Conservation (phyloP, 2,113 vertebrate species). For the Lepisosteus osseus region DNA sequence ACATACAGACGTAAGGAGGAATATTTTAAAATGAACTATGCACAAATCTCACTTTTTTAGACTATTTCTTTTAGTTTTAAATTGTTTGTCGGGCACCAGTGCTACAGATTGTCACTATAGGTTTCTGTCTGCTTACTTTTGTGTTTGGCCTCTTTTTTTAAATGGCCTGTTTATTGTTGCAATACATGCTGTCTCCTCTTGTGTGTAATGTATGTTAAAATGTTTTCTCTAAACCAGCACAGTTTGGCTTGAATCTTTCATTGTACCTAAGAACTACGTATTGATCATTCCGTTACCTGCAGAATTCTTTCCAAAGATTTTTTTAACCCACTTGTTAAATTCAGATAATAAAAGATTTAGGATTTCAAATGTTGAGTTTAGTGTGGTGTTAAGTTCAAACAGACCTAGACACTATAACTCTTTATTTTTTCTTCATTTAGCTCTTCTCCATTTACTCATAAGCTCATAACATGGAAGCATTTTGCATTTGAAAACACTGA, state of each 20-base stretch:
- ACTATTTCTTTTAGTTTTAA: conserved; percentile 56
- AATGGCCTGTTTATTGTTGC: conserved; percentile 40
- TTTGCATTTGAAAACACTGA: no score
- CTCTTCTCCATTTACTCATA: not conserved
- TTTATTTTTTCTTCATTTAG: not conserved
- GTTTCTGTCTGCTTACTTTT: conserved; percentile 43
- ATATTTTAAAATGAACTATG: conserved; percentile 67
- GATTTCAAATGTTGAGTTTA: not conserved
- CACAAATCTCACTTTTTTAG: conserved; percentile 74
- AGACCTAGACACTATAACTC: no score
- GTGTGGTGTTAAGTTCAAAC: no score
- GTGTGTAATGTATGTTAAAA: conserved; percentile 23
- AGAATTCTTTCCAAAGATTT: conserved; percentile 46
- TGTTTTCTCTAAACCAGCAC: conserved; percentile 41
- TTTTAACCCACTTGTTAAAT: not conserved
- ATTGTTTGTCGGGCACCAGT: conserved; percentile 60
- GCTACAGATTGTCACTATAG: conserved; percentile 54
- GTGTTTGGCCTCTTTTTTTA: conserved; percentile 43
- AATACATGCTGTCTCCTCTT: conserved; percentile 31
- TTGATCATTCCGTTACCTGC: conserved; percentile 37
- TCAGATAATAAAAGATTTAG: not conserved
- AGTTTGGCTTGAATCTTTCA: conserved; percentile 46
- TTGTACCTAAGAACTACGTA: conserved; percentile 2
- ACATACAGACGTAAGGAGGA: conserved; percentile 52
- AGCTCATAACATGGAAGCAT: no score